Evolutionary conservation across 2,888 invertebrate genomes (phyloP).

Genomic region (Sminthurides aquaticus): DNA sequence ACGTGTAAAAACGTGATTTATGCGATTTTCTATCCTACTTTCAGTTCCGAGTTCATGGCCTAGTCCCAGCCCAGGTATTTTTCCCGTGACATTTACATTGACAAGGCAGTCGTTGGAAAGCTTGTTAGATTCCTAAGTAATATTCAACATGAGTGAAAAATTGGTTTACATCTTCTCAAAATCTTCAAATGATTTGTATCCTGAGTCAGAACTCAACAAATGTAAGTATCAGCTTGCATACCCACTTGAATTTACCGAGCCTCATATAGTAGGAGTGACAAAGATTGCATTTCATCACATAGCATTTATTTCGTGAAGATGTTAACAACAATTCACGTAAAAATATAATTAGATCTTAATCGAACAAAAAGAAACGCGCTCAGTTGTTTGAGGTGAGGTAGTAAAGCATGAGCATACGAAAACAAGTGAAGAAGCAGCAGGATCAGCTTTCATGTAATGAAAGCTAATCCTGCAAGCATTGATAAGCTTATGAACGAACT

Average conservation of each 20-base stretch:
- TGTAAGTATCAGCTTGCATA: neutral
- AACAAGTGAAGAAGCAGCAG: neutral
- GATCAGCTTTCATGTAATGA: neutral
- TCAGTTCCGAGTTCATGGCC: no score
- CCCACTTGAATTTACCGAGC: neutral
- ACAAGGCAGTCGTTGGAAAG: neutral
- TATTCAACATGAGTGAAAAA: neutral
- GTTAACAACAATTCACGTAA: neutral
- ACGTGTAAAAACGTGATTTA: no score
- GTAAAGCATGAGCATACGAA: neutral
- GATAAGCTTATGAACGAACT: neutral
- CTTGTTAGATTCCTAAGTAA: neutral
- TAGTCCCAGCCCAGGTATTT: no score
- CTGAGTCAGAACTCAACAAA: neutral
- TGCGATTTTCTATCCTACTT: no score
- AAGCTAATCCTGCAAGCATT: neutral
- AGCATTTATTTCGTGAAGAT: neutral
- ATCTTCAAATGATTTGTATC: neutral
- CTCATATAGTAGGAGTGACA: neutral
- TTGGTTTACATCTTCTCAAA: neutral
- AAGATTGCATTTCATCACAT: neutral
- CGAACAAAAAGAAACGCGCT: neutral
- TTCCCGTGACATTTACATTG: no score
- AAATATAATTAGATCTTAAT: neutral
- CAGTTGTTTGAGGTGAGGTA: no score